These are phyloP conservation scores for Abrostola tripartita DNA, from an alignment of 2,888 invertebrate genomes.

Conservation along the genomic window DNA sequence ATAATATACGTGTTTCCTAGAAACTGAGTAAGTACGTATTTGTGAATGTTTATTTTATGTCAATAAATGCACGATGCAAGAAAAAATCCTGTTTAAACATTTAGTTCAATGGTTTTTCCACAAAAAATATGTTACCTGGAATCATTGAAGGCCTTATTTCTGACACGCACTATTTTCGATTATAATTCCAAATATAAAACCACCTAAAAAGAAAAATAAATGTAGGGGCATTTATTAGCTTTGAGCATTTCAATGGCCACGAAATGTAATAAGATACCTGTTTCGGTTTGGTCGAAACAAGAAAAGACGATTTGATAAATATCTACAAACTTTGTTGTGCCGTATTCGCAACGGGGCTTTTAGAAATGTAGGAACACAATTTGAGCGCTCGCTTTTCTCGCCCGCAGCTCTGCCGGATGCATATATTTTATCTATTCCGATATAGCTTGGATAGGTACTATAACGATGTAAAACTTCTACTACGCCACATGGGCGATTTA, in stretches of 20 bases:
- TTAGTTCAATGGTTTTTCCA: too few species aligned
- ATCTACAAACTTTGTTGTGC: slow-evolving; percentile 76
- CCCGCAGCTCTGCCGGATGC: slow-evolving; percentile 64
- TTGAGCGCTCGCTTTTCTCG: slow-evolving; percentile 71
- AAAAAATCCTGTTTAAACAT: too few species aligned
- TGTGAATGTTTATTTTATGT: too few species aligned
- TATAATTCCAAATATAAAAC: not conserved
- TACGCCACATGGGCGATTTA: slow-evolving; percentile 27
- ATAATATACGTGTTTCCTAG: too few species aligned
- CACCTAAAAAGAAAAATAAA: not conserved
- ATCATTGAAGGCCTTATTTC: not conserved
- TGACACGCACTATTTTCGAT: not conserved
- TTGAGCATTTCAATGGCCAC: slow-evolving; percentile 34
- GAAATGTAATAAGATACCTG: slow-evolving; percentile 33
- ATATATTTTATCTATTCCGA: slow-evolving; percentile 64
- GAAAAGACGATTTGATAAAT: slow-evolving; percentile 79
- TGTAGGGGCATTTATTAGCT: slow-evolving; percentile 5
- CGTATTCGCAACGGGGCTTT: slow-evolving; percentile 72
- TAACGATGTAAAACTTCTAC: slow-evolving; percentile 38
- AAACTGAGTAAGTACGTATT: too few species aligned
- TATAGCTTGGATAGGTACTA: slow-evolving; percentile 40
- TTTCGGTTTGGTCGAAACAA: slow-evolving; percentile 62
- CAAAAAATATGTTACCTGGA: too few species aligned
- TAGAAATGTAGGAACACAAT: slow-evolving; percentile 75
- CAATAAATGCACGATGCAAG: too few species aligned